Percentiles rank a stretch among this genome's conserved stretches.
Conservation (phyloP, 2,888 invertebrate genomes). For the Isotomurus palustris region DNA sequence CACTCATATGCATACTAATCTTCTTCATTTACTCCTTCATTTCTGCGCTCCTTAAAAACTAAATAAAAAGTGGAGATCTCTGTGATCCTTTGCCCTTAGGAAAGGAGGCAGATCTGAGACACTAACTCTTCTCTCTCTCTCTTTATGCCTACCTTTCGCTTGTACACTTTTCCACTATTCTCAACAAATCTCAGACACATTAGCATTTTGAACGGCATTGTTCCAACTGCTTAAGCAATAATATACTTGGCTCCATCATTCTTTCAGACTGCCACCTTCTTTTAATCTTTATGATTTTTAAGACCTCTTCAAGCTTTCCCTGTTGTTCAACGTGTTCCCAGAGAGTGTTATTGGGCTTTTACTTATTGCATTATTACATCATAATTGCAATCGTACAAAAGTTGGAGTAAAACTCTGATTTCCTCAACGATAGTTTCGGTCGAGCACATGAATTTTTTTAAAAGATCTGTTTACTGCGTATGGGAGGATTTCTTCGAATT, state of each 20-base stretch:
- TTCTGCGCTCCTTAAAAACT: slow-evolving; percentile 8
- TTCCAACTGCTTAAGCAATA: slow-evolving; percentile 12
- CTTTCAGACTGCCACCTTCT: neutral
- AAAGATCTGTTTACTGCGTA: slow-evolving; percentile 31
- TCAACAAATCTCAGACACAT: neutral
- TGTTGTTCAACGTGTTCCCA: no score
- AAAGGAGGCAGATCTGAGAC: neutral
- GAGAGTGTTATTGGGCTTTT: no score
- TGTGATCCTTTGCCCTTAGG: neutral
- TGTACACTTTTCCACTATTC: neutral
- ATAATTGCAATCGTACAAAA: no score
- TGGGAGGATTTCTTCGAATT: slow-evolving; percentile 17
- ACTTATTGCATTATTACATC: no score
- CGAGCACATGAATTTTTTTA: no score
- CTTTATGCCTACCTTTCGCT: neutral
- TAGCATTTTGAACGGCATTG: slow-evolving; percentile 11
- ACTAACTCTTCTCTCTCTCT: neutral
- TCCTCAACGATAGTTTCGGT: no score
- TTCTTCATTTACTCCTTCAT: slow-evolving; percentile 33
- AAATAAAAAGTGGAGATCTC: no score
- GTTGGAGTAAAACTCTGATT: no score
- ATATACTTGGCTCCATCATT: slow-evolving; percentile 11
- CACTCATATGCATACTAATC: slow-evolving; percentile 47
- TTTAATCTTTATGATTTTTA: neutral
- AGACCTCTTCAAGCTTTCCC: neutral